phyloP scores from a whole-genome alignment of 2,113 vertebrate species.

The Vulpes vulpes region DNA sequence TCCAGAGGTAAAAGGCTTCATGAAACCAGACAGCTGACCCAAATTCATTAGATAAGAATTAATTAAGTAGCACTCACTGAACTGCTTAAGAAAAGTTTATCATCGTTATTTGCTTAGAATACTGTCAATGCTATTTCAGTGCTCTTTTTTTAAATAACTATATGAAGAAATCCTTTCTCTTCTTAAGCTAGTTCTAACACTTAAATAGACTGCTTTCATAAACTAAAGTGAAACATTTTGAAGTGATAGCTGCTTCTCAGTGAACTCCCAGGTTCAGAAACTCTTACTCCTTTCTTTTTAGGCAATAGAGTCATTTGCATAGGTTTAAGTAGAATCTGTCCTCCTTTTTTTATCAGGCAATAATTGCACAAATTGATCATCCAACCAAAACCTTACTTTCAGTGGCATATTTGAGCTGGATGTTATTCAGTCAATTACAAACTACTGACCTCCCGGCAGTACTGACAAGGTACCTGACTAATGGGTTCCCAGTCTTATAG shows the following conservation, averaged over 20 bases:
- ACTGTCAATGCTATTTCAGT: not conserved
- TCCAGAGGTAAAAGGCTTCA: not conserved
- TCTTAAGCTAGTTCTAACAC: not conserved
- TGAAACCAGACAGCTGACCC: not conserved
- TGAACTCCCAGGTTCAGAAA: not conserved
- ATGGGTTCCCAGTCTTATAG: not conserved
- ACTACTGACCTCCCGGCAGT: not conserved
- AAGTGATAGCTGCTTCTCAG: not conserved
- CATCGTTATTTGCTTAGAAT: not conserved
- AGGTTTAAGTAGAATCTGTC: not conserved
- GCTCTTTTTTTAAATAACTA: not conserved
- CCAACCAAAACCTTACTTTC: not conserved
- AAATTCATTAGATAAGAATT: not conserved
- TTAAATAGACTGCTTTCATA: not conserved
- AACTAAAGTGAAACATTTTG: not conserved
- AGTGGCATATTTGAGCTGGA: not conserved
- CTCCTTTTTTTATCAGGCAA: not conserved
- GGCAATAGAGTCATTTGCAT: not conserved
- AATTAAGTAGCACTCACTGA: not conserved
- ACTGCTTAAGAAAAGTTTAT: not conserved
- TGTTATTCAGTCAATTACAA: constrained; percentile 13
- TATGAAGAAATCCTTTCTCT: not conserved
- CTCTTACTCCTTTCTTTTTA: not conserved
- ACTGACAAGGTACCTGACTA: not conserved
- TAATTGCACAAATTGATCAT: not conserved